Base-by-base conservation (phyloP, 2,888 invertebrate species). In the Epirrhoe alternata region DNA sequence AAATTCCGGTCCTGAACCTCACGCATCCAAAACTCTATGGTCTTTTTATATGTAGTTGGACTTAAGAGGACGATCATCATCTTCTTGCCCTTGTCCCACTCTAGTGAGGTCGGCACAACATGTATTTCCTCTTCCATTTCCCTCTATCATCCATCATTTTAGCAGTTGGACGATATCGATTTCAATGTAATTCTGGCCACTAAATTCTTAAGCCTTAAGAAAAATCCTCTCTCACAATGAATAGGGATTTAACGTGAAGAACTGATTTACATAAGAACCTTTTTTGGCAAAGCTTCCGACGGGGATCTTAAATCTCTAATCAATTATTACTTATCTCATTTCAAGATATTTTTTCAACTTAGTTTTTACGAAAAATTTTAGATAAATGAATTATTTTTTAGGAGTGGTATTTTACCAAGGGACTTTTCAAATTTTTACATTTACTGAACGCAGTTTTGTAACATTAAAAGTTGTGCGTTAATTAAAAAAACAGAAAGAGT, bases 211-310 rank as follows among this genome's bases (percentile, higher is more conserved):
- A 42, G 4, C 12, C 12, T 10, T 0, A 12, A 12, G 7, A 33
- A 12, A 42, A 42, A 12, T 42, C 38, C 12, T 42, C 12, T 12
- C 2, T 42, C 38, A 42, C 4, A 42, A 42, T 12, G 12, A 42
- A 42, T 42, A 42, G 10, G 38, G 12, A 42, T 42, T 42, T 12
- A 24, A 35, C 33, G 33, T 49, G 7, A 50, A 24, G 17, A 50
- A 50, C 17, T 16, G 49, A 50, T 50, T 50, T 50, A 10, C 49
- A 50, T 50, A 24, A 50, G 17, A 50, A 42, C 38, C 49, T 17
- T 17, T 17, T 50, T 50, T 17, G 49, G 49, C 16, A 16, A 16
- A 17, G 49, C 10, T 49, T 50, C 49, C 49, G 49, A 16, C 17
- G 17, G 24, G 17, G 10, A 17, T 5, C 4, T 24, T 10, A 17